These are phyloP conservation scores for Heterodera filipjevi DNA, from an alignment of 2,888 invertebrate species.

Conservation along the genomic window DNA sequence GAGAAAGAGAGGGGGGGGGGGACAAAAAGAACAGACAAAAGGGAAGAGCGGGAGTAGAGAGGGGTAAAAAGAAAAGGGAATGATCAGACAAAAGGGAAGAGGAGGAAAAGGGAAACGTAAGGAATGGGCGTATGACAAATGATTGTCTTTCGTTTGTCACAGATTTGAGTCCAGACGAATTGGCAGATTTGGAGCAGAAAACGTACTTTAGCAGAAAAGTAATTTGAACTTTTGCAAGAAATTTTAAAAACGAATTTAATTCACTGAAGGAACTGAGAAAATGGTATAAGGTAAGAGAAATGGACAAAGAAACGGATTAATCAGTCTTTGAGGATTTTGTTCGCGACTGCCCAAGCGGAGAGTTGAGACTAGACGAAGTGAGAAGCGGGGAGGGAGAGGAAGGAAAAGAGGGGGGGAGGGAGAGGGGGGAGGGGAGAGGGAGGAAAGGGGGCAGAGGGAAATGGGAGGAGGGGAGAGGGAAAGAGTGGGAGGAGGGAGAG, in stretches of 20 bases:
- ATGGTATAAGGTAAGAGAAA: conserved; percentile 65
- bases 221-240: conserved; percentile 7
- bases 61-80: too few relatives aligned
- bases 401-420: not conserved
- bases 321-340: conserved; percentile 65
- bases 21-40: too few relatives aligned
- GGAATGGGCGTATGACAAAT: not conserved
- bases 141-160: not conserved
- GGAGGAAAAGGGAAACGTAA: too few relatives aligned
- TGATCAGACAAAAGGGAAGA: too few relatives aligned
- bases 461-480: not conserved
- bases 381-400: not conserved
- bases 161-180: conserved; percentile 53
- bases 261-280: conserved; percentile 64
- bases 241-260: conserved; percentile 52
- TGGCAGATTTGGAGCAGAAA: conserved; percentile 52
- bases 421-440: not conserved
- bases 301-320: not conserved
- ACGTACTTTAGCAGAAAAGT: conserved; percentile 57
- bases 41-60: too few relatives aligned
- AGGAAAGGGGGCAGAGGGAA: not conserved
- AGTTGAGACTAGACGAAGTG: conserved; percentile 65
- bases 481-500: not conserved
- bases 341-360: conserved; percentile 68
- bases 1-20: too few relatives aligned